Base-by-base conservation (phyloP, 2,113 vertebrate species). In the Caracal caracal region DNA sequence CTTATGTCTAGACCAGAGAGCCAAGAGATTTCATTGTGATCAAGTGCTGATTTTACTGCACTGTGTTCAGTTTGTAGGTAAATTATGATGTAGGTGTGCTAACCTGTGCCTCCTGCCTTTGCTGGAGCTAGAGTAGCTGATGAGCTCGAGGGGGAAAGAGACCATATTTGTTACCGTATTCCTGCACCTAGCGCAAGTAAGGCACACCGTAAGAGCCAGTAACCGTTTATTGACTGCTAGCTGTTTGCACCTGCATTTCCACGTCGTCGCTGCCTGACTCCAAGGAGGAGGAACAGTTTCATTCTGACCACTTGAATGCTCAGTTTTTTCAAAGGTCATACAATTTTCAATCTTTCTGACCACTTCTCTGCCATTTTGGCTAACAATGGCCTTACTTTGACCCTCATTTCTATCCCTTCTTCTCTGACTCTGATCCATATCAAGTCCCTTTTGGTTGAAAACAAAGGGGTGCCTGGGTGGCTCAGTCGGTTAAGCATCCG, bases 1-100 rank as follows among this genome's bases (percentile, higher is more conserved):
- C n/a, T 65, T 66, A 61, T 76, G 81, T 88, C 81, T 79, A 71
- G 82, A 80, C 66, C 59, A 82, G 88, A 76, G 88, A 78, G 53
- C 22, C 53, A 43, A 35, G 88, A 56, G 35, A 78, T 73, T 73
- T 83, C 61, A 63, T 80, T 89, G 66, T 91, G 81, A 86, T 86
- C 65, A 53, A 11, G 24, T 87, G n/a, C 49, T 80, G 47, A 59
- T 75, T 47, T 61, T 76, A 51, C 76, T 16, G 16, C 43, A 10
- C 59, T 30, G 28, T n/a, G 22, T 93, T 82, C 63, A 12, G 56
- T 17, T 40, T 43, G 65, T 51, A 66, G 63, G 71, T 92, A 92
- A 85, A 75, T 94, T 73, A 73, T 43, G 63, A 59, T 11, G 43
- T 65, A 10, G 59, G 17, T n/a, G 0, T 30, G 30, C 86, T 87